Percentiles rank a stretch among this genome's conserved stretches.
phyloP scores from a whole-genome alignment of 1,140 invertebrate species.

The Leptoteleia sp. region DNA sequence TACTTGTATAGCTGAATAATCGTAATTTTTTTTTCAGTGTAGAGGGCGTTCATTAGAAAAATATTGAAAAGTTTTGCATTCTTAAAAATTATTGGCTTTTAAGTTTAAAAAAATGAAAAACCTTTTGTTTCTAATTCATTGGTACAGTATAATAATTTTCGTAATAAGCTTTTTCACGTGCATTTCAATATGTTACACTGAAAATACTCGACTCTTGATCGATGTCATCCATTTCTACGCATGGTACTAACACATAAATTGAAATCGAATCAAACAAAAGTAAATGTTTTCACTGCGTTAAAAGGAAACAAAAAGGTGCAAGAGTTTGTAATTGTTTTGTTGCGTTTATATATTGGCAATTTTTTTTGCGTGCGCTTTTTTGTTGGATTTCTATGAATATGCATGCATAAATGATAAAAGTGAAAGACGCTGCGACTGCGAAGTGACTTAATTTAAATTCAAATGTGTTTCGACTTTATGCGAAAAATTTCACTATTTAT shows the following conservation, averaged over 20 bases:
- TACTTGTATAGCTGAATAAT: no score
- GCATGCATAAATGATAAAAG: slow-evolving; percentile 10
- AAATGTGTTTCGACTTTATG: slow-evolving; percentile 21
- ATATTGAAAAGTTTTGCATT: no score
- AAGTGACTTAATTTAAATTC: slow-evolving; percentile 51
- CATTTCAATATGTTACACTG: no score
- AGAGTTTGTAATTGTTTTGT: no score
- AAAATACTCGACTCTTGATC: slow-evolving; percentile 43
- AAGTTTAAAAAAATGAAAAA: no score
- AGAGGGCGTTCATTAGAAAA: no score
- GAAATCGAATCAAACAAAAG: background rate
- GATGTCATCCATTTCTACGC: background rate
- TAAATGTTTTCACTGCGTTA: slow-evolving; percentile 1
- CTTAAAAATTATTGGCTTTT: no score
- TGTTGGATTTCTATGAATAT: slow-evolving; percentile 45
- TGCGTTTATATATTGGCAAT: slow-evolving; percentile 16
- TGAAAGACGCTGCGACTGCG: slow-evolving; percentile 28
- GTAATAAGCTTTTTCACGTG: no score
- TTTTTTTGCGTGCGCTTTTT: slow-evolving; percentile 8
- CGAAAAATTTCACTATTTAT: slow-evolving; percentile 31
- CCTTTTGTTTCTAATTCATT: no score
- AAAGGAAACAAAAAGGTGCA: no score
- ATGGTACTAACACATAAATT: background rate
- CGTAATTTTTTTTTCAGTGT: no score
- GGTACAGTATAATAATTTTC: no score